These are phyloP conservation scores for Rotaria macrura DNA, from an alignment of 2,888 invertebrate genomes.

Conservation along the genomic window DNA sequence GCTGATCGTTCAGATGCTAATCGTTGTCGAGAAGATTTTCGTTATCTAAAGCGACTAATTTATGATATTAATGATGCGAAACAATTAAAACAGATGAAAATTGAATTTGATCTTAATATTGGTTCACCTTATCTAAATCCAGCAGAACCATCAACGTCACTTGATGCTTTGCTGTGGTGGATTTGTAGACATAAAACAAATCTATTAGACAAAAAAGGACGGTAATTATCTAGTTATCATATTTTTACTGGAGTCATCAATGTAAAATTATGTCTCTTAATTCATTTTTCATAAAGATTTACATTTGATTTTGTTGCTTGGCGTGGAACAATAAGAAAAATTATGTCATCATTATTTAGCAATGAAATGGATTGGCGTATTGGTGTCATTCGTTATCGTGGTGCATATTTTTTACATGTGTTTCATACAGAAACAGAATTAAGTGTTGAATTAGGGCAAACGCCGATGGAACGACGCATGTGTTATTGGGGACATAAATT, in stretches of 20 bases:
- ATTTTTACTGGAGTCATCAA: neutral
- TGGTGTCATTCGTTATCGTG: neutral
- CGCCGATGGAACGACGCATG: neutral
- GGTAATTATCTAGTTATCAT: neutral
- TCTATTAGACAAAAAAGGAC: neutral
- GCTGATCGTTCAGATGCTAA: neutral
- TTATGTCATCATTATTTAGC: neutral
- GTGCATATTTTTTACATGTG: neutral
- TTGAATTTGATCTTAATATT: conserved; percentile 5
- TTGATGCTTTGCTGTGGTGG: conserved; percentile 12
- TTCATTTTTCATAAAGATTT: neutral
- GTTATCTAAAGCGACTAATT: neutral
- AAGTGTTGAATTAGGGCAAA: neutral
- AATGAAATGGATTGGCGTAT: neutral
- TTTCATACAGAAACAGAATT: conserved; percentile 13
- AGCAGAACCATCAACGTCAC: neutral
- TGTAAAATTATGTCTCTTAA: neutral
- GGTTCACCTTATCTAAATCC: conserved; percentile 6
- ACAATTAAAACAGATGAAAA: neutral
- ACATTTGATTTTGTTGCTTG: conserved; percentile 2
- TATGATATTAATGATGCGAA: neutral
- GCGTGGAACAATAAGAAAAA: conserved; percentile 15
- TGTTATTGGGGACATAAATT: conserved; percentile 22
- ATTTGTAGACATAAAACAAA: neutral
- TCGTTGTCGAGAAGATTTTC: conserved; percentile 18